Percentiles rank a stretch among this genome's conserved stretches.
phyloP scores from a whole-genome alignment of 2,113 vertebrate genomes.

The Ranitomeya variabilis region DNA sequence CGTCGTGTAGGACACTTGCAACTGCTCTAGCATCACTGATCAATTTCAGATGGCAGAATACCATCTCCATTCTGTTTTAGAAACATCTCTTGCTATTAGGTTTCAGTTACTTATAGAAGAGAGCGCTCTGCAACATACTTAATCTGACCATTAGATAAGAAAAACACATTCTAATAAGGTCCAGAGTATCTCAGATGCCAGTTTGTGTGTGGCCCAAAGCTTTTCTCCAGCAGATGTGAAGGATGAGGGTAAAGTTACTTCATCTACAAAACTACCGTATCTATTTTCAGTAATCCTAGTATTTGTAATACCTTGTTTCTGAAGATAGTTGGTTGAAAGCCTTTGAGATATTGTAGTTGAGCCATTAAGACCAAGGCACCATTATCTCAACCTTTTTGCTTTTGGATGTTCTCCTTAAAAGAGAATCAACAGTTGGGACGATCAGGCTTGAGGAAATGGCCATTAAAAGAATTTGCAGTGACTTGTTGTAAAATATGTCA shows the following conservation, averaged over 20 bases:
- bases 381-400: neutral
- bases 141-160: conserved; percentile 66
- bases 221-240: conserved; percentile 72
- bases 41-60: neutral
- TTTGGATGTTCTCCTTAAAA: neutral
- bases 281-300: conserved; percentile 62
- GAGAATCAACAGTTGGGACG: neutral
- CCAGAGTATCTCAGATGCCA: conserved; percentile 66
- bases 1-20: neutral
- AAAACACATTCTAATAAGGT: conserved; percentile 72
- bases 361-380: neutral
- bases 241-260: conserved; percentile 71
- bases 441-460: neutral
- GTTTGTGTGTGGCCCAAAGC: conserved; percentile 74
- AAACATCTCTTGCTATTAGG: conserved; percentile 62
- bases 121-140: conserved; percentile 70
- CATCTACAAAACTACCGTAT: conserved; percentile 65
- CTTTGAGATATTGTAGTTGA: neutral
- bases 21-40: neutral
- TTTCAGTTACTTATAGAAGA: conserved; percentile 68
- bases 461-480: neutral
- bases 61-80: neutral
- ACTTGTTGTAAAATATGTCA: neutral
- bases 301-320: conserved; percentile 59
- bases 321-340: conserved; percentile 14